Evolutionary conservation across 2,113 vertebrate species (phyloP).

Genomic region (Eulemur macaco): DNA sequence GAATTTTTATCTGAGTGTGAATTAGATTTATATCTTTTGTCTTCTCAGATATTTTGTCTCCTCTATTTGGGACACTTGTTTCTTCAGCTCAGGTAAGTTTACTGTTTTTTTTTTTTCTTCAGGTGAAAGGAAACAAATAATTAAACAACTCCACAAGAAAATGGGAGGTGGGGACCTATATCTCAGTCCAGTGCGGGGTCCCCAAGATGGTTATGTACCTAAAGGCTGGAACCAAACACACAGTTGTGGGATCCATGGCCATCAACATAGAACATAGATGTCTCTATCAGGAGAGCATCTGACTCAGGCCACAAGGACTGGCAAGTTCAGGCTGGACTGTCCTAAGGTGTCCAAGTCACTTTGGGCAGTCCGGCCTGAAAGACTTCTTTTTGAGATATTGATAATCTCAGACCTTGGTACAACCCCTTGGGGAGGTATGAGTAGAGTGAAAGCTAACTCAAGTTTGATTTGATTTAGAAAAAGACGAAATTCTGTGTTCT

Average conservation of each 20-base stretch:
- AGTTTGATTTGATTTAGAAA: background rate
- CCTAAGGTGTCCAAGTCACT: background rate
- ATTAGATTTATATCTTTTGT: constrained; percentile 62
- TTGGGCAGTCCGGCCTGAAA: background rate
- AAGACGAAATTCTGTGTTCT: background rate
- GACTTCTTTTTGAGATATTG: background rate
- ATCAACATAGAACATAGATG: background rate
- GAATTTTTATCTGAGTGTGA: background rate
- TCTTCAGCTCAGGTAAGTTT: constrained; percentile 95
- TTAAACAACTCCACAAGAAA: background rate
- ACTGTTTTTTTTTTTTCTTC: background rate
- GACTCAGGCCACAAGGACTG: background rate
- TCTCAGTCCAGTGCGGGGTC: background rate
- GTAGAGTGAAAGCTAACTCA: background rate
- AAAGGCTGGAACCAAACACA: background rate
- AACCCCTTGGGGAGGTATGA: background rate
- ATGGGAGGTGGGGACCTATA: no score
- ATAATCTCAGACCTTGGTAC: background rate
- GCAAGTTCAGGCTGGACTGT: background rate
- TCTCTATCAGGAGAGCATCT: no score
- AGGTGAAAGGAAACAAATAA: background rate
- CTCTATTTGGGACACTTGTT: constrained; percentile 94
- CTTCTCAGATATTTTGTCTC: constrained; percentile 95
- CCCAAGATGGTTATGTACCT: background rate
- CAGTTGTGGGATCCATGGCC: background rate